Evolutionary conservation across 2,888 invertebrate species (phyloP), one percentile per base, ranked within the genome.

Genomic region (Unio delphinus): DNA sequence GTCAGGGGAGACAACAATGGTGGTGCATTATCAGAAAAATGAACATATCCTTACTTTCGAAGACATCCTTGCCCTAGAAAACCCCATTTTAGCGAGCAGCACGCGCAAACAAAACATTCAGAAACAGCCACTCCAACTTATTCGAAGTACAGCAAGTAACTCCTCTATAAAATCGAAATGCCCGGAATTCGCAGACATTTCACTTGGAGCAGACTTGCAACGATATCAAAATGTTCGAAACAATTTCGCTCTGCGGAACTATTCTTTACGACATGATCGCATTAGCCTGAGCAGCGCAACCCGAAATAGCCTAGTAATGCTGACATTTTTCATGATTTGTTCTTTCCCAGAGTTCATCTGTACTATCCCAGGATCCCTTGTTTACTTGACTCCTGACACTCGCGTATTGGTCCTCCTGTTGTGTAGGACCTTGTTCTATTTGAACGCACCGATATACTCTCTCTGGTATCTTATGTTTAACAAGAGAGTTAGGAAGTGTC

Each of bases 401-500:
- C 74, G 87, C 5, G 69, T 83, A 1, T 63, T 79, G 2, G 72
- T 80, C 4, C 67, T 87, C n/a, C 66, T 87, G 15, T 70, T 76
- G 23, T 82, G 83, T 59, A 79, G 82, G 30, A 67, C 87, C n/a
- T 66, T 83, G 54, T 88, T 88, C 72, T 85, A 80, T 70, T 60
- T 86, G 15, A 88, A 88, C 72, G 82, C 85, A 0, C 84, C 86
- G 5, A 79, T 83, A 7, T 88, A 87, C 66, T 87, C 88, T 0
- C 70, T 85, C 8, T 88, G 88, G 88, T 88, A 88, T 69, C 75
- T 88, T 18, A 61, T 84, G n/a, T 87, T 85, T 72, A 87, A 87
- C 70, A 82, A 80, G 56, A 80, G 87, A 0, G 88, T 88, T 1
- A 74, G 83, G 45, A 83, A 83, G 62, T 87, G 86, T 69, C 68